A percentile compares a stretch with the other conserved stretches of the same genome.
phyloP scores from a whole-genome alignment of 2,797 vertebrate species.

The Paedocypris micromegethes region DNA sequence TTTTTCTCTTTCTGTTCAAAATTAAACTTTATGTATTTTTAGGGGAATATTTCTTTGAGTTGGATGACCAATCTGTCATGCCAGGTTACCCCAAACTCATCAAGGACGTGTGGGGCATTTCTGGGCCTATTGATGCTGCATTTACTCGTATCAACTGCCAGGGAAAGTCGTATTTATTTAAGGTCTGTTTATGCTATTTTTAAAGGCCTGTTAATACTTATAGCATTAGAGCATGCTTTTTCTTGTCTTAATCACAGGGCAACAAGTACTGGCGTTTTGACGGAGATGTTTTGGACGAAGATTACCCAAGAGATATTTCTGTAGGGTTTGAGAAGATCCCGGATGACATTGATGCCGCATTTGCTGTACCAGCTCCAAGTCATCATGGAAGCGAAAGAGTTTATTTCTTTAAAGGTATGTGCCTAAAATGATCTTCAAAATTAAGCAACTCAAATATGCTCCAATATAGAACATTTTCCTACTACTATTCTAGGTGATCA shows the following conservation, averaged over 20 bases:
- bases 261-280: conserved; percentile 89
- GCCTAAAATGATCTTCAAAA: neutral
- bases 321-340: conserved; percentile 81
- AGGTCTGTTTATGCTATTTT: conserved; percentile 65
- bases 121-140: conserved; percentile 86
- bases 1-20: neutral
- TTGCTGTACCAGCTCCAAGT: conserved; percentile 79
- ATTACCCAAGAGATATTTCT: conserved; percentile 79
- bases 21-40: neutral
- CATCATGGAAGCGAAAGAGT: conserved; percentile 76
- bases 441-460: no score
- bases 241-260: conserved; percentile 64
- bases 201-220: no score
- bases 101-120: conserved; percentile 84
- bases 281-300: conserved; percentile 72
- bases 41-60: conserved; percentile 89
- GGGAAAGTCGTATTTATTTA: conserved; percentile 92
- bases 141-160: conserved; percentile 97
- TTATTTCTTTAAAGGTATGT: conserved; percentile 96
- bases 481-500: conserved; percentile 63
- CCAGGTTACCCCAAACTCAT: conserved; percentile 91
- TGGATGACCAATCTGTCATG: conserved; percentile 75
- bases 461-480: no score
- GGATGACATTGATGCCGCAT: conserved; percentile 71
- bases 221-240: neutral